Evolutionary conservation across 2,797 vertebrate genomes (phyloP).

Genomic region (Sebastes matsubarae): DNA sequence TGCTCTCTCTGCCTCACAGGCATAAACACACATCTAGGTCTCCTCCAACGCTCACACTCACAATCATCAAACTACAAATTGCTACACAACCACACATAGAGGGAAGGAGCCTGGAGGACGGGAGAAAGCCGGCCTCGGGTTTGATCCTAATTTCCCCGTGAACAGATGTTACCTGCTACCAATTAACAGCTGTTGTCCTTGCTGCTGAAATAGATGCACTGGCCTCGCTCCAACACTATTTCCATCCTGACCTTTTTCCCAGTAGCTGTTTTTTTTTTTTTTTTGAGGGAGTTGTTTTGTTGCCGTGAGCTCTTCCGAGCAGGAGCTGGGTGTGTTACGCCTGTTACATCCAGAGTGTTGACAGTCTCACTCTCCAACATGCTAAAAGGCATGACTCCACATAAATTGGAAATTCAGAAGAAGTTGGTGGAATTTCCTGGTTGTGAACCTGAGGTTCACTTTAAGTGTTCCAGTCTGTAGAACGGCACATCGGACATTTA

Average conservation of each 20-base stretch:
- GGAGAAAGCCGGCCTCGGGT: conserved; percentile 74
- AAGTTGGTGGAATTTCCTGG: conserved; percentile 14
- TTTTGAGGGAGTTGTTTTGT: conserved; percentile 49
- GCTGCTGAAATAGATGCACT: conserved; percentile 80
- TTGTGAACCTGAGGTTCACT: background rate
- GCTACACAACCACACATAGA: background rate
- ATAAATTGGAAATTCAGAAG: conserved; percentile 32
- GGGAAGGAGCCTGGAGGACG: conserved; percentile 57
- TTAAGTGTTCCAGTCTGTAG: conserved; percentile 2
- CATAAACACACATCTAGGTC: conserved; percentile 14
- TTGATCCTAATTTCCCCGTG: conserved; percentile 82
- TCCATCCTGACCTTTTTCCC: conserved; percentile 57
- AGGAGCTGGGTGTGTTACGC: conserved; percentile 23
- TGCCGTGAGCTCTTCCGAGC: conserved; percentile 54
- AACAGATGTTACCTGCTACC: conserved; percentile 90
- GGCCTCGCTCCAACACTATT: conserved; percentile 52
- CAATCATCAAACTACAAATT: conserved; percentile 1
- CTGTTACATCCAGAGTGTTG: conserved; percentile 45
- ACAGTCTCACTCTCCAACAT: conserved; percentile 44
- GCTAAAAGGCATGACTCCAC: conserved; percentile 5
- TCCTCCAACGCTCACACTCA: conserved; percentile 1
- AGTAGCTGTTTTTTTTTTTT: conserved; percentile 28
- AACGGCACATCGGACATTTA: conserved; percentile 12
- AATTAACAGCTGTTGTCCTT: conserved; percentile 89
- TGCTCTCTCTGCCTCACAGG: conserved; percentile 15